Conservation (phyloP, 2,888 invertebrate species). For the Hemithea aestivaria region DNA sequence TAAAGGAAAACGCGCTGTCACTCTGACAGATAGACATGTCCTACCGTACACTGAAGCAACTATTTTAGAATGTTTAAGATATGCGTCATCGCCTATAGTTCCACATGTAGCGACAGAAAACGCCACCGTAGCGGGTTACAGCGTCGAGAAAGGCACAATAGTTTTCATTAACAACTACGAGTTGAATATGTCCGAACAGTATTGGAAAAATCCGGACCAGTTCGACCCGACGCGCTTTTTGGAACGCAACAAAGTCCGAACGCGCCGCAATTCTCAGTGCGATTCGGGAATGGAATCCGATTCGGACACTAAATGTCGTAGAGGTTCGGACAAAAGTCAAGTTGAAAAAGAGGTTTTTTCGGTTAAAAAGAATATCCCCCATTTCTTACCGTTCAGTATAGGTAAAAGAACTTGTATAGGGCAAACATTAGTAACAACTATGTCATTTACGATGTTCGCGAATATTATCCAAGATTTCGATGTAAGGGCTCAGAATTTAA, state of each 20-base stretch:
- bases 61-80: conserved; percentile 87
- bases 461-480: conserved; percentile 86
- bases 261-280: conserved; percentile 67
- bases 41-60: conserved; percentile 91
- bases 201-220: conserved; percentile 85
- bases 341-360: conserved; percentile 57
- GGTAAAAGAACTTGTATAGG: conserved; percentile 93
- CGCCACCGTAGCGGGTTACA: conserved; percentile 84
- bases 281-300: conserved; percentile 80
- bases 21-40: conserved; percentile 81
- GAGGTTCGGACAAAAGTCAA: conserved; percentile 42
- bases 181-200: conserved; percentile 84
- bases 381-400: conserved; percentile 91
- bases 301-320: conserved; percentile 44
- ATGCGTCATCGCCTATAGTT: conserved; percentile 92
- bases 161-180: conserved; percentile 92
- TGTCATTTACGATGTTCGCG: conserved; percentile 85
- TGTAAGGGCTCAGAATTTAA: conserved; percentile 75
- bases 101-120: conserved; percentile 92
- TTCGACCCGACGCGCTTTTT: conserved; percentile 89
- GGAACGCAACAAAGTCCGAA: conserved; percentile 56
- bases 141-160: conserved; percentile 87
- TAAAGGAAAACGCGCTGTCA: conserved; percentile 76
- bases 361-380: conserved; percentile 79
- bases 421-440: conserved; percentile 87